phyloP scores from a whole-genome alignment of 2,888 invertebrate genomes.

The Yponomeuta plumbellus region DNA sequence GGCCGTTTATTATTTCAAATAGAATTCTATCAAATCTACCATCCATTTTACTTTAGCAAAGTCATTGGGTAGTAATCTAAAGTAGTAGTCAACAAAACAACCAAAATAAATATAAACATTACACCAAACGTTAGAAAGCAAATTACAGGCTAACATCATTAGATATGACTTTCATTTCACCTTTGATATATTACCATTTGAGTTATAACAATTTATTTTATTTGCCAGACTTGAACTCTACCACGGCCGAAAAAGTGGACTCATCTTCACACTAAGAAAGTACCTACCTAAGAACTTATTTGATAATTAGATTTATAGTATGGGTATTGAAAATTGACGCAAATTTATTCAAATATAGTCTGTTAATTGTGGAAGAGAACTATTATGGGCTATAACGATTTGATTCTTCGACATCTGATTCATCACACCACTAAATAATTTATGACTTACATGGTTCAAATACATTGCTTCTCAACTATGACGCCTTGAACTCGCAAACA shows the following conservation, averaged over 20 bases:
- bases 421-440: conserved; percentile 40
- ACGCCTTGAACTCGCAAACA: conserved; percentile 24
- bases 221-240: conserved; percentile 33
- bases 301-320: conserved; percentile 63
- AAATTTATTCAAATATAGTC: conserved; percentile 67
- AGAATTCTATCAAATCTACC: too few species aligned
- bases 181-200: conserved; percentile 36
- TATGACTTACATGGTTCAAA: background rate
- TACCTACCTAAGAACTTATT: conserved; percentile 36
- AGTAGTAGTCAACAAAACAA: too few species aligned
- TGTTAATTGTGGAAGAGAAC: conserved; percentile 64
- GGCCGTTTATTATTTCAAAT: too few species aligned
- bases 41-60: too few species aligned
- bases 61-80: too few species aligned
- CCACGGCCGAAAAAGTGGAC: conserved; percentile 45
- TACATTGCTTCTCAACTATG: conserved; percentile 25
- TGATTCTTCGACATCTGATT: conserved; percentile 55
- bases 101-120: background rate
- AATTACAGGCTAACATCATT: conserved; percentile 37
- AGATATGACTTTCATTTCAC: conserved; percentile 38
- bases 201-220: conserved; percentile 41
- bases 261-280: conserved; percentile 32
- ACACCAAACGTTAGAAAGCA: conserved; percentile 24
- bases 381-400: conserved; percentile 56
- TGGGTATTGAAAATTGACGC: conserved; percentile 58